Base-by-base conservation (phyloP, 2,888 invertebrate species). In the Galeopsomyia nigrocyanea region DNA sequence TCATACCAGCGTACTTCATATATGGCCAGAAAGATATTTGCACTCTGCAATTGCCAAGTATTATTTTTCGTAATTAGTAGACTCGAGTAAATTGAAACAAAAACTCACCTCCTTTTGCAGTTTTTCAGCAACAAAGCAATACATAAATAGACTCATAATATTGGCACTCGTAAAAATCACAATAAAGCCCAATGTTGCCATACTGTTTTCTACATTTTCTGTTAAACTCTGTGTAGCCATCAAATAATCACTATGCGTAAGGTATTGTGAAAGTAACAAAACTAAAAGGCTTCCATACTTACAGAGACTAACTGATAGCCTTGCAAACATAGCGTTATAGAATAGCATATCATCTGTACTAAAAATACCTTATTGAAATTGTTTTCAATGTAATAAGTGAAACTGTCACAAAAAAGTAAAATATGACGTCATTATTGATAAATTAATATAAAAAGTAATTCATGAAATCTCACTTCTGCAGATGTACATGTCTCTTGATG, bases 1-100 rank as follows among this genome's bases (percentile, higher is more conserved):
- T 77, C 75, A 58, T 76, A 80, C 82, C 83, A 83, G 0, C 74
- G 63, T 6, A 79, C 74, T 7, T 77, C 70, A 49, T 81, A 82
- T 10, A 77, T 76, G 10, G 78, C 72, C 5, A 70, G 16, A n/a
- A 76, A 71, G 17, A 82, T 66, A 19, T 63, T 58, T 1, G 56
- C 71, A 31, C 80, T 80, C 82, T 83, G 62, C 47, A 22, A 57
- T 26, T 3, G 26, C 5, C 5, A 26, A 26, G 26, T 26, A 50
- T 22, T 51, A 3, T 47, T 26, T 55, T 50, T 47, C 21, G 14
- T 46, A 51, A 57, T 46, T 1, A 58, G 1, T 5, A 46, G 5
- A 64, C 1, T 53, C n/a, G 2, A 19, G n/a, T 5, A 53, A 19
- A 53, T 53, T 17, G 3, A 13, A 53, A 5, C 3, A 3, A 39